Conservation (phyloP, 2,797 vertebrate genomes). For the Monodelphis domestica region DNA sequence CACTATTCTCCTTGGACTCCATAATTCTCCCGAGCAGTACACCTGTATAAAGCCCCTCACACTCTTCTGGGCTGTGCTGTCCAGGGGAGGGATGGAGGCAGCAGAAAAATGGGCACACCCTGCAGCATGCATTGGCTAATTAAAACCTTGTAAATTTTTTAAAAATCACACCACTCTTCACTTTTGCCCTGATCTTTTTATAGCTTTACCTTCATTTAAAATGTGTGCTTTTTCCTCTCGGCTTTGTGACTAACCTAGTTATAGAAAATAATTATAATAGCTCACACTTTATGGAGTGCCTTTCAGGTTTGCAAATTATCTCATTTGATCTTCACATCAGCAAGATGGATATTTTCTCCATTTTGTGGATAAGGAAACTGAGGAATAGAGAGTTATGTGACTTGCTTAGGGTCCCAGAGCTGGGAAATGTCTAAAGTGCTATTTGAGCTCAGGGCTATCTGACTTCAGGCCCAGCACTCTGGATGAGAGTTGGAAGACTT, state of each 20-base stretch:
- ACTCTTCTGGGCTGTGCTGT: neutral
- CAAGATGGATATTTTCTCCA: neutral
- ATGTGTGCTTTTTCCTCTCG: neutral
- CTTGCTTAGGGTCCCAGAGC: neutral
- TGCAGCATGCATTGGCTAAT: slow-evolving; percentile 44
- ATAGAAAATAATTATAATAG: neutral
- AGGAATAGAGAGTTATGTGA: slow-evolving; percentile 26
- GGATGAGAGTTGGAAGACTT: neutral
- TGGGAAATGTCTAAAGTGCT: slow-evolving; percentile 9
- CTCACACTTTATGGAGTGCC: neutral
- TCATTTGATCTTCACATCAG: neutral
- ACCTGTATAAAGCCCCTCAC: slow-evolving; percentile 38
- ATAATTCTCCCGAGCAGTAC: slow-evolving; percentile 41
- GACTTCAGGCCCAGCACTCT: neutral
- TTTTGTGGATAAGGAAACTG: neutral
- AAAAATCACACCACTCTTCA: slow-evolving; percentile 35
- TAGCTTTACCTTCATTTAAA: neutral
- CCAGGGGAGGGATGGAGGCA: slow-evolving; percentile 52
- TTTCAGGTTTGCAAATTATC: neutral
- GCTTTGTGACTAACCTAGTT: slow-evolving; percentile 35
- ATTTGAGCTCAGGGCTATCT: neutral
- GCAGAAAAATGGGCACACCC: slow-evolving; percentile 19
- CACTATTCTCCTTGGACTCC: neutral
- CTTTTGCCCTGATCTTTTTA: neutral
- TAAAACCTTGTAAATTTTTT: slow-evolving; percentile 26